Evolutionary conservation across 1,140 invertebrate species (phyloP).

Genomic region (Hylaeus anthracinus): DNA sequence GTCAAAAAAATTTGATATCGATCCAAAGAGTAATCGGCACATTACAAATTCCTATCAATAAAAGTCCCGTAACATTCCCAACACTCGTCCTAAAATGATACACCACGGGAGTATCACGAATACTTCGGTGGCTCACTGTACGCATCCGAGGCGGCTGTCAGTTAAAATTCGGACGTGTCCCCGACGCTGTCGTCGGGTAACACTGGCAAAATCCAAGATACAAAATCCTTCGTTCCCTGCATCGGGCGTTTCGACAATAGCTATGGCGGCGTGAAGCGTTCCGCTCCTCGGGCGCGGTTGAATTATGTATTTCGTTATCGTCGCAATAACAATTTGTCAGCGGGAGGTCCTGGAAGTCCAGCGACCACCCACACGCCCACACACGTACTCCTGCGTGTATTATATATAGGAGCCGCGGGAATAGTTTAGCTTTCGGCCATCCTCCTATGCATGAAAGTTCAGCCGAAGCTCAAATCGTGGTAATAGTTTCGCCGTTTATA

Average conservation of each 20-base stretch:
- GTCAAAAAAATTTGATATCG: too few relatives aligned
- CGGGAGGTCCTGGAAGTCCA: slow-evolving; percentile 16
- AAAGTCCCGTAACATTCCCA: too few relatives aligned
- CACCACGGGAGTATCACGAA: too few relatives aligned
- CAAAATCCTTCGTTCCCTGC: slow-evolving; percentile 33
- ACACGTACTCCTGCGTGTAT: slow-evolving; percentile 5
- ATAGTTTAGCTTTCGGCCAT: slow-evolving; percentile 38
- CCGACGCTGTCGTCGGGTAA: not conserved
- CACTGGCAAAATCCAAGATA: slow-evolving; percentile 20
- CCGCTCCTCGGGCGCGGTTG: slow-evolving; percentile 34
- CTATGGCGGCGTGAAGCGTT: not conserved
- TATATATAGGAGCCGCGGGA: slow-evolving; percentile 10
- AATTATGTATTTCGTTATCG: slow-evolving; percentile 61
- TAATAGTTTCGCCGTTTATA: slow-evolving; percentile 75
- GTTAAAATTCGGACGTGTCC: not conserved
- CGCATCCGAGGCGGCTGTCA: not conserved
- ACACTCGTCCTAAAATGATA: too few relatives aligned
- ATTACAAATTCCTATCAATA: too few relatives aligned
- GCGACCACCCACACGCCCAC: not conserved
- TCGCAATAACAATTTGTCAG: slow-evolving; percentile 62
- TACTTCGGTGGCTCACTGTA: not conserved
- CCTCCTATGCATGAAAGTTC: slow-evolving; percentile 65
- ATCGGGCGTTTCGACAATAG: slow-evolving; percentile 46
- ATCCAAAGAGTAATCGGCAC: too few relatives aligned
- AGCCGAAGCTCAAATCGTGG: slow-evolving; percentile 66